Evolutionary conservation across 2,888 invertebrate species (phyloP).

Genomic region (Lasius platythorax): DNA sequence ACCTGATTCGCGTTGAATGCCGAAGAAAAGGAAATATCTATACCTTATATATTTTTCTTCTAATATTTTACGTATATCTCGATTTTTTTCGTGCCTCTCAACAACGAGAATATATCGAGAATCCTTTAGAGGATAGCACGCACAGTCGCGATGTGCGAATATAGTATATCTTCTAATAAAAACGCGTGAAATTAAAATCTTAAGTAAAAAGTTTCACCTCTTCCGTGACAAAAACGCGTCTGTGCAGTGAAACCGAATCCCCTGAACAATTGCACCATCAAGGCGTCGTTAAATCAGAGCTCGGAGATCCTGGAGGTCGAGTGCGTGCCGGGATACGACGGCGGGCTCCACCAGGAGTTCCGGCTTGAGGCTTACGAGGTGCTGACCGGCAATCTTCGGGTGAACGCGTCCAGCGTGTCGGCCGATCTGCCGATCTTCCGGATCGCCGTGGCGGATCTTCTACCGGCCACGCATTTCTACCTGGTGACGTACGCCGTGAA

Average conservation of each 20-base stretch:
- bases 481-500: constrained; percentile 94
- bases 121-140: not conserved
- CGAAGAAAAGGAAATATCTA: not conserved
- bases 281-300: constrained; percentile 88
- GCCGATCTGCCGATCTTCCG: constrained; percentile 89
- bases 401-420: constrained; percentile 90
- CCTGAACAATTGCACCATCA: constrained; percentile 94
- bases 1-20: not conserved
- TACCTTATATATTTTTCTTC: not conserved
- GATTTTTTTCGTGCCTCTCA: not conserved
- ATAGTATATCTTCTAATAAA: not conserved
- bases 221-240: constrained; percentile 13
- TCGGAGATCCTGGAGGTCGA: constrained; percentile 91
- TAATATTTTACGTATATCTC: not conserved
- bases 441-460: constrained; percentile 88
- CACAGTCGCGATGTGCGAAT: not conserved
- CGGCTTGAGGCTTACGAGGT: constrained; percentile 94
- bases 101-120: not conserved
- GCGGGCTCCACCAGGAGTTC: constrained; percentile 93
- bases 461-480: constrained; percentile 86
- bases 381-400: constrained; percentile 89
- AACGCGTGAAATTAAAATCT: not conserved
- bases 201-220: not conserved
- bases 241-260: constrained; percentile 92
- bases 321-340: constrained; percentile 95